Base-by-base conservation (phyloP, 2,113 vertebrate species). In the Craseonycteris thonglongyai region DNA sequence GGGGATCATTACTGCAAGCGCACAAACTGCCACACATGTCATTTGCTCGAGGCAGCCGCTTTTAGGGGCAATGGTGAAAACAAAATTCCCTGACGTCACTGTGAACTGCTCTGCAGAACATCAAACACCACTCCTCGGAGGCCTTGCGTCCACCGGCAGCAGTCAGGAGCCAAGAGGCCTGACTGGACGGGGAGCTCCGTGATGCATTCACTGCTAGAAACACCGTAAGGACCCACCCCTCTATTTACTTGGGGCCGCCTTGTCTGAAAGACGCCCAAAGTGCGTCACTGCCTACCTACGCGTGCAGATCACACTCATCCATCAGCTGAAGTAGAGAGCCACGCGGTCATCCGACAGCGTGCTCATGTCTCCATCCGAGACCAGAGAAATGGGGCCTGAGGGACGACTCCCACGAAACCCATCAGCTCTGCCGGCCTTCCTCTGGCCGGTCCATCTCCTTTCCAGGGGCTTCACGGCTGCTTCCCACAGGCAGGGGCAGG, bases 51-150 rank as follows among this genome's bases (percentile, higher is more conserved):
- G 94, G 97, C 82, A 16, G 95, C 96, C 94, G 93, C 96, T 95
- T 97, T 95, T 93, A 95, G 86, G 97, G 97, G 96, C 95, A 89
- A 92, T 58, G 91, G 96, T 94, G 97, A 97, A 96, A 94, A 96
- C 82, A 95, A 96, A 88, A 89, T 97, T 97, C 96, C 96, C 81
- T 96, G 97, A 94, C 51, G 93, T 78, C 90, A 92, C 86, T 97
- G 97, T 94, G 65, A 96, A 97, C 96, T 97, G 97, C 97, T 91
- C 94, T 54, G 65, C 75, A 59, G 74, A 30, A 2, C 72, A 78
- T 91, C 4, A 1, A 22, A 49, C 74, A 63, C 35, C 38, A 58
- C 79, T 97, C 90, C 91, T 97, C 22, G 16, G 87, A 93, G 92
- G 92, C 79, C 47, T 24, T 26, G 33, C 63, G 7, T n/a, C 2